Base-by-base conservation (phyloP, 1,140 invertebrate species). In the Drosophila kohkoa region DNA sequence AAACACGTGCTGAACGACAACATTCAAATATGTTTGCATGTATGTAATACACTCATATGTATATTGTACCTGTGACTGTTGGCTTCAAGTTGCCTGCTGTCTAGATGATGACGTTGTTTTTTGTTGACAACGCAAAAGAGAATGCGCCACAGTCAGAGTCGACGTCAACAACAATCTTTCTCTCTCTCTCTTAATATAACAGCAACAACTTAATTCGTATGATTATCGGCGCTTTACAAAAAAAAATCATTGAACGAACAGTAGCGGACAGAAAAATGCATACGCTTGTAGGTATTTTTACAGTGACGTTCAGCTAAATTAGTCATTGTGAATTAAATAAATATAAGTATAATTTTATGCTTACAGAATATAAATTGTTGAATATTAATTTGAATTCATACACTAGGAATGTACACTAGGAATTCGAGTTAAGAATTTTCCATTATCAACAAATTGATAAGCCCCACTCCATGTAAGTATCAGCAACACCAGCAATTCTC, bases 121-220 rank as follows among this genome's bases (percentile, higher is more conserved):
- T 38, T 46, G 75, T 41, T 68, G 62, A 32, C 54, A 32, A 41
- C 51, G 10, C 32, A 41, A 35, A 45, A 46, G 41, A 28, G 43
- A 6, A 45, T 55, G 20, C 52, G 25, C 55, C 59, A 13, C 54
- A 20, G 45, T 16, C 66, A 13, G 41, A 52, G 38, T 25, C 48
- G 13, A 38, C 38, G 55, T 25, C 11, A 35, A 35, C 59, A 7
- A 4, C 43, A 71, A 25, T 16, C 16, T 16, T 16, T 58, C 48
- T 54, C 5, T 20, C 41, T 13, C 30, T 11, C 30, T 20, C 35
- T 35, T 55, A 58, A 20, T n/a, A 5, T 55, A 69, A 55, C 52
- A 62, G 49, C 67, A 69, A 70, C 75, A 65, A 77, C 82, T 86
- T 73, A 71, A 85, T 85, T 86, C 81, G 54, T 72, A 64, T 67